Conservation (phyloP, 1,140 invertebrate species). For the Leptopilina clavipes region DNA sequence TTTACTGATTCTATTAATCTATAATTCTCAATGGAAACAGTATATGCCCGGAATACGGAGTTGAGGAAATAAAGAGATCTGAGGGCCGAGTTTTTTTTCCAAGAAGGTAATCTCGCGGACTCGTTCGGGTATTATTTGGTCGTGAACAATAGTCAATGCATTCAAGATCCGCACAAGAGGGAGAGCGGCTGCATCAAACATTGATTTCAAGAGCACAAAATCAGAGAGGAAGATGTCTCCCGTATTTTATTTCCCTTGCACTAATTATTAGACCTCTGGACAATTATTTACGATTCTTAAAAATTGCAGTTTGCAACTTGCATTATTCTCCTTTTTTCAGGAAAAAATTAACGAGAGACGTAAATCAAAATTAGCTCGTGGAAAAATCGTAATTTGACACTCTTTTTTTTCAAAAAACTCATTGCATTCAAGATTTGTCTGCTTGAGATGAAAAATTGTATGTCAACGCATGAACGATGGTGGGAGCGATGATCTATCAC, state of each 20-base stretch:
- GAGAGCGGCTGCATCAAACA: slow-evolving; percentile 66
- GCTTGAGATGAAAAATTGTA: slow-evolving; percentile 21
- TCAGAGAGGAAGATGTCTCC: slow-evolving; percentile 54
- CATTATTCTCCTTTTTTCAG: too few species aligned
- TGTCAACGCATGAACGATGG: slow-evolving; percentile 31
- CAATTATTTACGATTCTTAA: too few species aligned
- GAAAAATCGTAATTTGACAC: too few species aligned
- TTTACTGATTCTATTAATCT: slow-evolving; percentile 56
- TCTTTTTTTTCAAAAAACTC: neutral
- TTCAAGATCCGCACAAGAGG: slow-evolving; percentile 59
- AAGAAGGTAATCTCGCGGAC: slow-evolving; percentile 51
- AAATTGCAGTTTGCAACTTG: too few species aligned
- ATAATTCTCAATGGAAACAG: slow-evolving; percentile 46
- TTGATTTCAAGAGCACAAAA: slow-evolving; percentile 49
- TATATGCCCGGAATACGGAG: slow-evolving; percentile 49
- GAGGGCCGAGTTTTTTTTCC: slow-evolving; percentile 46
- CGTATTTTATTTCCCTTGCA: slow-evolving; percentile 52
- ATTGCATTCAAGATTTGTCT: slow-evolving; percentile 12
- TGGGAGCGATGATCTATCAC: slow-evolving; percentile 26
- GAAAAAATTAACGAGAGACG: too few species aligned
- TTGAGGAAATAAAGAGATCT: slow-evolving; percentile 57
- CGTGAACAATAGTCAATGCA: slow-evolving; percentile 62
- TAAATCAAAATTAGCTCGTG: too few species aligned
- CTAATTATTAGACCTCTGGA: neutral
- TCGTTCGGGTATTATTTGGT: slow-evolving; percentile 55